A percentile compares a stretch with the other conserved stretches of the same genome.
These are phyloP conservation scores for Drosophila nigromelanica DNA, from an alignment of 1,140 invertebrate genomes.

Conservation along the genomic window DNA sequence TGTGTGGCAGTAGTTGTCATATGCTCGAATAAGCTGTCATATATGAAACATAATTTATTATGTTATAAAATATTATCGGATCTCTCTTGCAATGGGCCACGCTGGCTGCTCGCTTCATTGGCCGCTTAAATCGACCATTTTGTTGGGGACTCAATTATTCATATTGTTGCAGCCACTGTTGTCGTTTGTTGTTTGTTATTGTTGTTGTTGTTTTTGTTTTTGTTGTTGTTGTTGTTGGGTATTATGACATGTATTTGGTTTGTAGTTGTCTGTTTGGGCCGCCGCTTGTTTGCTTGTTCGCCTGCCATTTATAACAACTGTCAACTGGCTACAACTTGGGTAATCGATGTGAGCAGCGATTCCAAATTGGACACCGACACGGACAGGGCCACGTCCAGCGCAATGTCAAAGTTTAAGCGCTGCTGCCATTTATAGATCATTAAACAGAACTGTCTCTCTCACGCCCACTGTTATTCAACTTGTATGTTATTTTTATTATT, in stretches of 20 bases:
- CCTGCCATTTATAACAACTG: conserved; percentile 79
- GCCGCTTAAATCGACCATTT: conserved; percentile 79
- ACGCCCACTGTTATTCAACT: conserved; percentile 37
- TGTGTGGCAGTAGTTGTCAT: conserved; percentile 65
- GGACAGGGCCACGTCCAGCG: conserved; percentile 29
- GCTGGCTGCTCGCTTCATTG: conserved; percentile 64
- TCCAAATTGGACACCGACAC: conserved; percentile 49
- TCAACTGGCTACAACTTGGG: conserved; percentile 59
- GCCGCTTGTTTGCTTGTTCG: conserved; percentile 30
- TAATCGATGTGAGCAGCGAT: conserved; percentile 67
- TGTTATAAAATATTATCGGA: conserved; percentile 81
- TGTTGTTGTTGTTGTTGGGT: conserved; percentile 33
- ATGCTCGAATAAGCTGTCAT: conserved; percentile 80
- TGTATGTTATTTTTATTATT: conserved; percentile 8
- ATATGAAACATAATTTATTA: conserved; percentile 80
- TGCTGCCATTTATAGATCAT: conserved; percentile 79
- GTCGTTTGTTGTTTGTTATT: conserved; percentile 32
- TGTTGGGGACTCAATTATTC: conserved; percentile 79
- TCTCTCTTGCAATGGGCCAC: conserved; percentile 32
- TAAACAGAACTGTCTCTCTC: conserved; percentile 53
- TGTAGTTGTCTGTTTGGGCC: conserved; percentile 59
- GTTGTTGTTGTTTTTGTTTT: conserved; percentile 9
- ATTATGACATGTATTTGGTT: conserved; percentile 80
- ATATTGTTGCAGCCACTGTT: conserved; percentile 54
- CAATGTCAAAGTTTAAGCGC: conserved; percentile 75